These are phyloP conservation scores for Hipparchia sbordonii DNA, from an alignment of 2,888 invertebrate species.

Conservation along the genomic window DNA sequence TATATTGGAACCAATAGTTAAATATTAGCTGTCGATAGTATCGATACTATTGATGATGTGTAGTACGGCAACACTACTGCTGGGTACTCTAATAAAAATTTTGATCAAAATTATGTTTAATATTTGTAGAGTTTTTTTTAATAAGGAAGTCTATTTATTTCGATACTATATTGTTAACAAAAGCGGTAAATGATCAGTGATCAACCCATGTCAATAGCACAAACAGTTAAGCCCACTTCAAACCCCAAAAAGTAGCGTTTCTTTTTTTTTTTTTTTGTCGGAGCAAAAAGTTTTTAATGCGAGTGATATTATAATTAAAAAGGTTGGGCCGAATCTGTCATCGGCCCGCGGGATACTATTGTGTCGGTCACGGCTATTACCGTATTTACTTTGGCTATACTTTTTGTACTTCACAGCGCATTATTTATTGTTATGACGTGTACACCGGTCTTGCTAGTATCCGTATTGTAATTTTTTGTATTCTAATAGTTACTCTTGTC, in stretches of 20 bases:
- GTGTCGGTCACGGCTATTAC: conserved; percentile 73
- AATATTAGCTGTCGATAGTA: no score
- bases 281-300: conserved; percentile 73
- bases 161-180: conserved; percentile 12
- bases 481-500: neutral
- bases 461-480: conserved; percentile 2
- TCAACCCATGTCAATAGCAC: conserved; percentile 34
- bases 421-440: conserved; percentile 19
- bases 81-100: no score
- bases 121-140: neutral
- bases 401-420: conserved; percentile 63
- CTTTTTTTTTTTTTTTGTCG: conserved; percentile 43
- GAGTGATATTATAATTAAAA: conserved; percentile 82
- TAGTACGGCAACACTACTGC: no score
- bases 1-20: no score
- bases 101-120: no score
- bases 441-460: conserved; percentile 20
- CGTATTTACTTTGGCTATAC: conserved; percentile 78
- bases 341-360: conserved; percentile 71
- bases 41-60: no score
- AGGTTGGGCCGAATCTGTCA: conserved; percentile 68
- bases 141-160: conserved; percentile 1
- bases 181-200: conserved; percentile 27
- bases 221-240: conserved; percentile 50
- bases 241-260: conserved; percentile 41